Percentiles rank a stretch among this genome's conserved stretches.
Conservation (phyloP, 2,888 invertebrate genomes). For the Diarsia brunnea region DNA sequence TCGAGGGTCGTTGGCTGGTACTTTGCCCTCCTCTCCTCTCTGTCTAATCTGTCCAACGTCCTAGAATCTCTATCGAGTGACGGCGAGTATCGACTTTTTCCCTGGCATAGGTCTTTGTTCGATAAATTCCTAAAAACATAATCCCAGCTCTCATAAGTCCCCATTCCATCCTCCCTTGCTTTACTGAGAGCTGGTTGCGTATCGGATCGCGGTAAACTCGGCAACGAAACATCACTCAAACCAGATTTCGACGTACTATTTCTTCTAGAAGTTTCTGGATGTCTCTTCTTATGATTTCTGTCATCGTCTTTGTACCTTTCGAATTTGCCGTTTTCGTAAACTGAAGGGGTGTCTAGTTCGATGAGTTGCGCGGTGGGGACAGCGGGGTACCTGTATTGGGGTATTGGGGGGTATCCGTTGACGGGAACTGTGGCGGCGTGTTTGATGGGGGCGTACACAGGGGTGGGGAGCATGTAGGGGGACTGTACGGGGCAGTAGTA, state of each 20-base stretch:
- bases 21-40: slow-evolving; percentile 85
- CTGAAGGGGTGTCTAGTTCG: slow-evolving; percentile 90
- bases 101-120: slow-evolving; percentile 93
- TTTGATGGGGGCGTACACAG: slow-evolving; percentile 86
- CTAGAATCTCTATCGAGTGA: slow-evolving; percentile 86
- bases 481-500: slow-evolving; percentile 87
- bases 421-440: slow-evolving; percentile 86
- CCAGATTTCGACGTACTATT: slow-evolving; percentile 85
- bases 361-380: slow-evolving; percentile 93
- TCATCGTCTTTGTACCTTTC: slow-evolving; percentile 79
- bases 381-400: slow-evolving; percentile 84
- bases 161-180: slow-evolving; percentile 92
- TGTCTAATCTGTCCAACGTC: slow-evolving; percentile 85
- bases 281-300: slow-evolving; percentile 75
- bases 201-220: slow-evolving; percentile 87
- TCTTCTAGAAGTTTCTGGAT: slow-evolving; percentile 78
- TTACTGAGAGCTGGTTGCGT: slow-evolving; percentile 88
- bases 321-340: slow-evolving; percentile 84
- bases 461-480: slow-evolving; percentile 87
- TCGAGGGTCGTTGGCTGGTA: slow-evolving; percentile 89
- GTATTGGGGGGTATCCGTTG: slow-evolving; percentile 86
- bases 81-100: slow-evolving; percentile 92
- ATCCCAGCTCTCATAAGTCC: slow-evolving; percentile 94
- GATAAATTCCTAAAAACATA: slow-evolving; percentile 95
- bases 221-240: slow-evolving; percentile 84